These are phyloP conservation scores for Caretta caretta DNA, from an alignment of 2,113 vertebrate genomes.

Conservation along the genomic window DNA sequence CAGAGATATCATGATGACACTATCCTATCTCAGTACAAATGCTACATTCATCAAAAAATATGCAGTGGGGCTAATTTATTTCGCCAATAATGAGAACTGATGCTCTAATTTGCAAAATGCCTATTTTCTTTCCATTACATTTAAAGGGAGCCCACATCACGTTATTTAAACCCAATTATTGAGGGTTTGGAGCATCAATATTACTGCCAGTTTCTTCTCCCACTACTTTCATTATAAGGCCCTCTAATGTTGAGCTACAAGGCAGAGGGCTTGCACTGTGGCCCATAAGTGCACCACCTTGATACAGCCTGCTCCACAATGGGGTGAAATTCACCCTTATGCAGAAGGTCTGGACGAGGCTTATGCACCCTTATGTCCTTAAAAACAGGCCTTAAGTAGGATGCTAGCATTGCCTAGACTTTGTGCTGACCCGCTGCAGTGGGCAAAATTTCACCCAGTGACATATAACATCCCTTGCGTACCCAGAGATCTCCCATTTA, in stretches of 20 bases:
- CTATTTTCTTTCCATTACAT: not conserved
- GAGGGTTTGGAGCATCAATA: not conserved
- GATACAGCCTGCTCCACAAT: not conserved
- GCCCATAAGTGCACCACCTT: not conserved
- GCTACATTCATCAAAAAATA: not conserved
- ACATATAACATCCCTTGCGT: not conserved
- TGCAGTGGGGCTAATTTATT: not conserved
- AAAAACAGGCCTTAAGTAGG: rapidly evolving
- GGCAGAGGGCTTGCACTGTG: not conserved
- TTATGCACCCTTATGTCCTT: not conserved
- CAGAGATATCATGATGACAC: not conserved
- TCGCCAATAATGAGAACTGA: not conserved
- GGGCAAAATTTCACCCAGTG: rapidly evolving
- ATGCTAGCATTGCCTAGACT: not conserved
- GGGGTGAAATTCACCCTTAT: not conserved
- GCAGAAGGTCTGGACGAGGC: not conserved
- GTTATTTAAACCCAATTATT: not conserved
- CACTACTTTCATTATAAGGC: rapidly evolving
- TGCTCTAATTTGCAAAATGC: not conserved
- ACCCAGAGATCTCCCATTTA: not conserved
- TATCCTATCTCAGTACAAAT: not conserved
- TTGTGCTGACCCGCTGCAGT: not conserved
- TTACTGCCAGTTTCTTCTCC: not conserved
- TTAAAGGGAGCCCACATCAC: not conserved
- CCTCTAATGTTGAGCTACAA: not conserved